A percentile compares a stretch with the other conserved stretches of the same genome.
Evolutionary conservation across 1,140 invertebrate genomes (phyloP).

Genomic region (Leucophenga varia): DNA sequence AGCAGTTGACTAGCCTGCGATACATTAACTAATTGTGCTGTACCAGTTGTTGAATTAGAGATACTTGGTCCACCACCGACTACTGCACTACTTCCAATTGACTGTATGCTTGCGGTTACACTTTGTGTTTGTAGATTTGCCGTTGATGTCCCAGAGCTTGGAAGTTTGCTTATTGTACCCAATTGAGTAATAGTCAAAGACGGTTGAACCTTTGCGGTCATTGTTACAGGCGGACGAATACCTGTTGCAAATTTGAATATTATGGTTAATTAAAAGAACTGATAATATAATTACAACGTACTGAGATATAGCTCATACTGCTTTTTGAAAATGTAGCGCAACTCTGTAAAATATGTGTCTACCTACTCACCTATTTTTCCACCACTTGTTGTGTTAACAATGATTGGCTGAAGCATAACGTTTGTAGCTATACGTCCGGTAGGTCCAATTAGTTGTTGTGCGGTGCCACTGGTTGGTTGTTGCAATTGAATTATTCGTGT

Average conservation of each 20-base stretch:
- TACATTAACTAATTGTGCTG: constrained; percentile 22
- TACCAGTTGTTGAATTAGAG: constrained; percentile 20
- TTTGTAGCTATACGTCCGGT: constrained; percentile 39
- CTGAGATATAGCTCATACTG: no score
- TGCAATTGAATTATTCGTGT: constrained; percentile 54
- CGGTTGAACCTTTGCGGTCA: constrained; percentile 49
- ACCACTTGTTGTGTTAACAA: constrained; percentile 42
- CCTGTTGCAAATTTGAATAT: no score
- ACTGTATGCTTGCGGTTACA: constrained; percentile 43
- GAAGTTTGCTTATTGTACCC: constrained; percentile 42
- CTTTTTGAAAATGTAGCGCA: no score
- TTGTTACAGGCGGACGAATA: constrained; percentile 45
- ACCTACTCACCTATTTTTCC: constrained; percentile 48
- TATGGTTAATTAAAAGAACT: no score
- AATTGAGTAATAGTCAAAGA: constrained; percentile 53
- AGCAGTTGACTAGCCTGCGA: constrained; percentile 21
- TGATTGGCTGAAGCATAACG: constrained; percentile 51
- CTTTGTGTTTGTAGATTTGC: constrained; percentile 31
- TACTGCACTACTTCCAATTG: constrained; percentile 18
- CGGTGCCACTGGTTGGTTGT: constrained; percentile 34
- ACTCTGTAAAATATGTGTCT: no score
- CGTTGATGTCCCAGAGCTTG: constrained; percentile 9
- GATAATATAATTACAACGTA: no score
- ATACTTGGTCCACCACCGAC: constrained; percentile 11
- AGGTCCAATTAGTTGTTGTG: constrained; percentile 46